Percentiles rank a stretch among this genome's conserved stretches.
These are phyloP conservation scores for Aurelia coerulea DNA, from an alignment of 30 jellyfish, hydroid and myxozoan genomes.

Conservation along the genomic window DNA sequence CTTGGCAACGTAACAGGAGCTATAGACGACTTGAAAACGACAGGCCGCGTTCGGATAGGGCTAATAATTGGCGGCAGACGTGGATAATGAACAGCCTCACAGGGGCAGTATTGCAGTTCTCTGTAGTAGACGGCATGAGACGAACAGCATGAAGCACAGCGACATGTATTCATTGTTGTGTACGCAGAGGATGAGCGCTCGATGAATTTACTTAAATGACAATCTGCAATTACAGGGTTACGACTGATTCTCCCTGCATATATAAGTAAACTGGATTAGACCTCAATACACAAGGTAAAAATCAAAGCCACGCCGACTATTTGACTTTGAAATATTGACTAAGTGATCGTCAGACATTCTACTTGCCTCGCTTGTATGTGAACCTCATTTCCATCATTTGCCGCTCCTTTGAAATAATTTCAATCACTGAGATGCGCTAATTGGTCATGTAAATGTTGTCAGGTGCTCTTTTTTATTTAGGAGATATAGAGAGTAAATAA, in stretches of 20 bases:
- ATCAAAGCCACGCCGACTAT: slow-evolving; percentile 78
- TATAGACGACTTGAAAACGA: slow-evolving; percentile 32
- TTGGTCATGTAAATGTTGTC: too few species aligned
- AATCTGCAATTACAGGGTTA: slow-evolving; percentile 40
- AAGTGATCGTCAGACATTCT: slow-evolving; percentile 2
- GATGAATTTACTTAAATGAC: slow-evolving; percentile 50
- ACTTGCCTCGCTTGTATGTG: slow-evolving; percentile 14
- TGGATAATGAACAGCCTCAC: slow-evolving; percentile 44
- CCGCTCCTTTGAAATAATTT: too few species aligned
- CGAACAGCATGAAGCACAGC: slow-evolving; percentile 51
- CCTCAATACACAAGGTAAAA: slow-evolving; percentile 52
- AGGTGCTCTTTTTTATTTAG: too few species aligned
- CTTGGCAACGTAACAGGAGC: slow-evolving; percentile 37
- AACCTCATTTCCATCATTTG: slow-evolving; percentile 27
- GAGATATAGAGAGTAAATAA: too few species aligned
- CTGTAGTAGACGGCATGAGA: slow-evolving; percentile 30
- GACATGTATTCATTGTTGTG: slow-evolving; percentile 45
- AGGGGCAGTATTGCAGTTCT: slow-evolving; percentile 44
- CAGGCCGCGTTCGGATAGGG: slow-evolving; percentile 52
- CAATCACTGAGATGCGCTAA: too few species aligned
- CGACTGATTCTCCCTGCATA: slow-evolving; percentile 50
- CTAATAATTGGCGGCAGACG: slow-evolving; percentile 26
- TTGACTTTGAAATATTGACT: slow-evolving; percentile 54
- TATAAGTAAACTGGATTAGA: slow-evolving; percentile 65
- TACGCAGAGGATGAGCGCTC: not conserved